These are phyloP conservation scores for Drosophila virilis DNA, from an alignment of 1,140 invertebrate genomes.

Conservation along the genomic window DNA sequence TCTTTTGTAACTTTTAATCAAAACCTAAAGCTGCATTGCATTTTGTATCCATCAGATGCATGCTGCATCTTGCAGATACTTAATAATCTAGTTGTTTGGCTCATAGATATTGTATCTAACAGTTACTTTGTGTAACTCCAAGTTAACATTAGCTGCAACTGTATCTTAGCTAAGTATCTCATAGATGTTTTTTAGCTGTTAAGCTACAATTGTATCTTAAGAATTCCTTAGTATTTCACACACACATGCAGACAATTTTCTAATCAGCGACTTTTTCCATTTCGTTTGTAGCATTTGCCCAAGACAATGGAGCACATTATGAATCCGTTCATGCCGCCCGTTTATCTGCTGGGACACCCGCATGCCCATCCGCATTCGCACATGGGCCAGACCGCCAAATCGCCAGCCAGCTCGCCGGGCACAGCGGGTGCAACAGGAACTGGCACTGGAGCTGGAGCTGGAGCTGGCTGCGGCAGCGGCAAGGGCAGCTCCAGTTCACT, in stretches of 20 bases:
- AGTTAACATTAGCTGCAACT: background rate
- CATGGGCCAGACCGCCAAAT: conserved; percentile 36
- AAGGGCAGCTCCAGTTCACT: conserved; percentile 5
- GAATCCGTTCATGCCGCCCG: conserved; percentile 76
- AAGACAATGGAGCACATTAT: conserved; percentile 80
- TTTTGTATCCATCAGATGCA: background rate
- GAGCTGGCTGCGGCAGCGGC: conserved; percentile 3
- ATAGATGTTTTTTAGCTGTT: too few relatives aligned
- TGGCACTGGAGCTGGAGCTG: too few relatives aligned
- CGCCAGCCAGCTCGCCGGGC: conserved; percentile 71
- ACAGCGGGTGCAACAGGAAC: background rate
- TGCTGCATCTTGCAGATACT: too few relatives aligned
- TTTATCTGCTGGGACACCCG: conserved; percentile 67
- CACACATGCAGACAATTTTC: background rate
- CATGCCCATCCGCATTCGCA: conserved; percentile 13
- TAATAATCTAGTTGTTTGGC: too few relatives aligned
- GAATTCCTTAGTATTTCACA: background rate
- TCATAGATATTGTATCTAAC: background rate
- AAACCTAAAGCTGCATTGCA: too few relatives aligned
- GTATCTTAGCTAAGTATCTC: background rate
- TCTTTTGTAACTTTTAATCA: too few relatives aligned
- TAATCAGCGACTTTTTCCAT: conserved; percentile 30
- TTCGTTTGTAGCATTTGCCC: conserved; percentile 43
- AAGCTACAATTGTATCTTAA: background rate
- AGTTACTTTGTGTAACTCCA: background rate